These are phyloP conservation scores for Arremon aurantiirostris DNA, from an alignment of 2,797 vertebrate species.

Conservation along the genomic window DNA sequence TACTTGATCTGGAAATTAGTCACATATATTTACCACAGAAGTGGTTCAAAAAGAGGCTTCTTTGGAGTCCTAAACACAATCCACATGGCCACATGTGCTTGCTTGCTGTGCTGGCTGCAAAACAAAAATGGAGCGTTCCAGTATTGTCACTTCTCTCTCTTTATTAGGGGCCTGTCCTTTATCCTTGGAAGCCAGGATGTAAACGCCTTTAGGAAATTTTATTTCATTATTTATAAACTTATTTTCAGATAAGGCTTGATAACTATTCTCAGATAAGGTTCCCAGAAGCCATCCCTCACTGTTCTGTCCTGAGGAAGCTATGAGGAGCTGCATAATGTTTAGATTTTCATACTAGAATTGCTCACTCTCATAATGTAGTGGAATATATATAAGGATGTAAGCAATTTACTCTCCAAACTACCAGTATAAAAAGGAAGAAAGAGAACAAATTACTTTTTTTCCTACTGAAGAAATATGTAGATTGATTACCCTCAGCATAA, in stretches of 20 bases:
- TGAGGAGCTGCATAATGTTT: background rate
- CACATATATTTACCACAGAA: constrained; percentile 5
- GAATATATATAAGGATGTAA: background rate
- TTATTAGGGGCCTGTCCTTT: background rate
- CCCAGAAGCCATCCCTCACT: background rate
- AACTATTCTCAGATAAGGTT: constrained; percentile 17
- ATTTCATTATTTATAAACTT: constrained; percentile 39
- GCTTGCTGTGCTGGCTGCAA: constrained; percentile 41
- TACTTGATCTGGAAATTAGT: constrained; percentile 50
- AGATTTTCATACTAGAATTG: background rate
- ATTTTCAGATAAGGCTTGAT: background rate
- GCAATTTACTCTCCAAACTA: background rate
- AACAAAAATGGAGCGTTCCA: constrained; percentile 20
- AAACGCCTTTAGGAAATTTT: background rate
- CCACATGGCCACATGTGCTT: constrained; percentile 56
- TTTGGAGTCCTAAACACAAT: constrained; percentile 46
- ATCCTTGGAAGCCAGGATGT: constrained; percentile 9
- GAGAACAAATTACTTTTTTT: background rate
- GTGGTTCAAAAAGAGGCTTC: background rate
- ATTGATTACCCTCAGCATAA: background rate
- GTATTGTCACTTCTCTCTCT: constrained; percentile 12
- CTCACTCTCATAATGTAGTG: background rate
- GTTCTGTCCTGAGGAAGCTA: background rate
- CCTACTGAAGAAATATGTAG: background rate
- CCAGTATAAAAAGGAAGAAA: background rate